phyloP scores from a whole-genome alignment of 2,113 vertebrate species.

The Rhea pennata region DNA sequence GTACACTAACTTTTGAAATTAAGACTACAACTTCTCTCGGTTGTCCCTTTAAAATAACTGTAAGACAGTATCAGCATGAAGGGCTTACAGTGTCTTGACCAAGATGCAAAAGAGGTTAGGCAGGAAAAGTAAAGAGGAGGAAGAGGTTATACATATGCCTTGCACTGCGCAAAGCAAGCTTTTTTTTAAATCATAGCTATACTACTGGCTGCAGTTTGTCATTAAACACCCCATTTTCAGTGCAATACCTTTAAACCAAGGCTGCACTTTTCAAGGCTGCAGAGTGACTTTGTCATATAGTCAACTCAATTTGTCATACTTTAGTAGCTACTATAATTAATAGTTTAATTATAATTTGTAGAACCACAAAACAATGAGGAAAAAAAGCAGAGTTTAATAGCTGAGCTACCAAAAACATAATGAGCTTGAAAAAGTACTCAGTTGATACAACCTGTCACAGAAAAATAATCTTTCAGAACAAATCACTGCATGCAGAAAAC shows the following conservation, averaged over 20 bases:
- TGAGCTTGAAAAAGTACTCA: not conserved
- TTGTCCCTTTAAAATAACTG: not conserved
- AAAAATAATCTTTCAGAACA: not conserved
- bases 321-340: conserved; percentile 8
- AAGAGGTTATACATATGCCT: not conserved
- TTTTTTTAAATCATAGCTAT: not conserved
- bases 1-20: not conserved
- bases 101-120: not conserved
- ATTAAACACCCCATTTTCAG: not conserved
- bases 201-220: not conserved
- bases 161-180: not conserved
- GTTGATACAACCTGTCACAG: not conserved
- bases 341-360: conserved; percentile 56
- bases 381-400: conserved; percentile 7
- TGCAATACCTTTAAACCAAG: not conserved
- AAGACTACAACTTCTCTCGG: not conserved
- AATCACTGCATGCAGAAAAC: not conserved
- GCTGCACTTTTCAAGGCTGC: conserved; percentile 11
- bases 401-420: not conserved
- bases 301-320: conserved; percentile 42
- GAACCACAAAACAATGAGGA: conserved; percentile 7
- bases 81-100: not conserved
- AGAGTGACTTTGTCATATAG: not conserved
- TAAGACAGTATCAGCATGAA: not conserved
- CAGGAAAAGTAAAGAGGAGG: not conserved